Conservation (phyloP, 2,888 invertebrate genomes). For the Teleogryllus oceanicus region DNA sequence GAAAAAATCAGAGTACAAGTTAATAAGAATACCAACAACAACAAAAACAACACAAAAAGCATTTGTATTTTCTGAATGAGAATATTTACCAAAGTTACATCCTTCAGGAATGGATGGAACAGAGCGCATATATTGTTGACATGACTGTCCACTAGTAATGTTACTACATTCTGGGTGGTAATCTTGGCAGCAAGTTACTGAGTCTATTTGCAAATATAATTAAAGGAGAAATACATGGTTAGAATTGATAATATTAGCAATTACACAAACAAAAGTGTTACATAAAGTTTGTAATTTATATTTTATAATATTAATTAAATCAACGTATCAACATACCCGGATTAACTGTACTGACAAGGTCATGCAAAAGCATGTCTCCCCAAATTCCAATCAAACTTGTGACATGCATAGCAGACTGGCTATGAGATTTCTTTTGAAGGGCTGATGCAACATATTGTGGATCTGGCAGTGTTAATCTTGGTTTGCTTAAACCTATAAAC, state of each 20-base stretch:
- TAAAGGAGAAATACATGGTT: too few relatives aligned
- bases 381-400: slow-evolving; percentile 75
- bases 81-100: slow-evolving; percentile 60
- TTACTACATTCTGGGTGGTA: slow-evolving; percentile 58
- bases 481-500: too few relatives aligned
- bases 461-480: not conserved
- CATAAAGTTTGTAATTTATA: not conserved
- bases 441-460: slow-evolving; percentile 58
- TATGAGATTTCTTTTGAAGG: slow-evolving; percentile 52
- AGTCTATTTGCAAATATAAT: too few relatives aligned
- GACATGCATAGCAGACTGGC: slow-evolving; percentile 63
- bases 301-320: too few relatives aligned
- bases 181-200: slow-evolving; percentile 42
- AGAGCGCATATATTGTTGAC: slow-evolving; percentile 67
- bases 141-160: slow-evolving; percentile 48
- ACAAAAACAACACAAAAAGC: too few relatives aligned
- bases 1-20: slow-evolving; percentile 35
- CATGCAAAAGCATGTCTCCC: slow-evolving; percentile 72
- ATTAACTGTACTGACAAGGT: slow-evolving; percentile 66
- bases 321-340: slow-evolving; percentile 47
- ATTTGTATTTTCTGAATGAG: too few relatives aligned
- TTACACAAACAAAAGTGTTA: not conserved
- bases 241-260: not conserved
- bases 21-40: too few relatives aligned
- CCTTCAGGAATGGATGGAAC: slow-evolving; percentile 59